A percentile compares a stretch with the other conserved stretches of the same genome.
phyloP scores from a whole-genome alignment of 2,888 invertebrate genomes.

The Plusia festucae region DNA sequence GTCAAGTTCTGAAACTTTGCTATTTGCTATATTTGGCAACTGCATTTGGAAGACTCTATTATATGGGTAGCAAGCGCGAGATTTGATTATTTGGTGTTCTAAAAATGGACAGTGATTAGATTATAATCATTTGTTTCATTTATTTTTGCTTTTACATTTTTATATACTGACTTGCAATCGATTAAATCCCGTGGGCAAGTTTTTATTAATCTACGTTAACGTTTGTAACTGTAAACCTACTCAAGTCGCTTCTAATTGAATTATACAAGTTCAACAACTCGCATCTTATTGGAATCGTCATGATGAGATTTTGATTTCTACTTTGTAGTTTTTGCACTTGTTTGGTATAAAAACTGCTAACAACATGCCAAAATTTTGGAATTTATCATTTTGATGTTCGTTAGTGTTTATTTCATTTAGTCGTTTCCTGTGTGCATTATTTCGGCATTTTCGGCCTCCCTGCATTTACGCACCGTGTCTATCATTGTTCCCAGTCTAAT shows the following conservation, averaged over 20 bases:
- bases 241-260: conserved; percentile 28
- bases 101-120: conserved; percentile 15
- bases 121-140: neutral
- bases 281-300: conserved; percentile 38
- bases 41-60: conserved; percentile 66
- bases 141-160: neutral
- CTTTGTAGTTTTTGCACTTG: conserved; percentile 11
- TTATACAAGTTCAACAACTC: conserved; percentile 54
- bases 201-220: conserved; percentile 13
- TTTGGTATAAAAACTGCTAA: too few relatives aligned
- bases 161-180: neutral
- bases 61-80: conserved; percentile 40
- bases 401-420: neutral
- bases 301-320: conserved; percentile 36
- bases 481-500: conserved; percentile 61
- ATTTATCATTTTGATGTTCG: neutral
- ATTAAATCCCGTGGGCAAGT: neutral
- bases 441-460: neutral
- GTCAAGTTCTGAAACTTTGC: conserved; percentile 81
- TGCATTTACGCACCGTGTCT: conserved; percentile 6
- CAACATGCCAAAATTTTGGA: too few relatives aligned
- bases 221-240: conserved; percentile 26
- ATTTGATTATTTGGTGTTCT: conserved; percentile 26
- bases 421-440: neutral
- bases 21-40: conserved; percentile 74